These are phyloP conservation scores for Heliconius cydno DNA, from an alignment of 2,888 invertebrate species.

Conservation along the genomic window DNA sequence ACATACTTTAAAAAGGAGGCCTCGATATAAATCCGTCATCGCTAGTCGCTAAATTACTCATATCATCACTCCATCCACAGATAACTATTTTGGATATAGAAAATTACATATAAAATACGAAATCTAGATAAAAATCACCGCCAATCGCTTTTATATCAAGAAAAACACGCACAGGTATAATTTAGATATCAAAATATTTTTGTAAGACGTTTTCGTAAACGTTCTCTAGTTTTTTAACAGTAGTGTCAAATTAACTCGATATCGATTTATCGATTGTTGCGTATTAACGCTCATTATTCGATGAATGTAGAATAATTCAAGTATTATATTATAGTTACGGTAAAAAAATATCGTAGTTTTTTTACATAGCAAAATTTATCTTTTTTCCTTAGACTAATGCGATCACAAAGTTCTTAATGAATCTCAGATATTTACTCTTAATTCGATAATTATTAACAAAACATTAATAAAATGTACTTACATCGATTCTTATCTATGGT, in stretches of 20 bases:
- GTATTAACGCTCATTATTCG: slow-evolving; percentile 32
- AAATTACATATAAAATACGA: slow-evolving; percentile 32
- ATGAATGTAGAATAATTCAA: slow-evolving; percentile 32
- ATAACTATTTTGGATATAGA: slow-evolving; percentile 51
- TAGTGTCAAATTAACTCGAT: slow-evolving; percentile 45
- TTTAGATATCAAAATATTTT: slow-evolving; percentile 66
- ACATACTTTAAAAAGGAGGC: slow-evolving; percentile 29
- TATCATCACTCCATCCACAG: slow-evolving; percentile 76
- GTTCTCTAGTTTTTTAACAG: slow-evolving; percentile 36
- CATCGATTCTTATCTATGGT: background rate
- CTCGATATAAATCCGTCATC: slow-evolving; percentile 49
- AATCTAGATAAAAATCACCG: slow-evolving; percentile 40
- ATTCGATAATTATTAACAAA: slow-evolving; percentile 2
- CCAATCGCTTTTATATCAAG: slow-evolving; percentile 45
- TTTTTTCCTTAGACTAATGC: slow-evolving; percentile 13
- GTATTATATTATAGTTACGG: slow-evolving; percentile 26
- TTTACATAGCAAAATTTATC: slow-evolving; percentile 34
- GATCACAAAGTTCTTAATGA: slow-evolving; percentile 15
- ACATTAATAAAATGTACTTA: background rate
- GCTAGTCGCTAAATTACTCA: slow-evolving; percentile 57
- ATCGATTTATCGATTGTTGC: slow-evolving; percentile 30
- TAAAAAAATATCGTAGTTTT: slow-evolving; percentile 29
- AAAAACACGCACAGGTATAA: slow-evolving; percentile 72
- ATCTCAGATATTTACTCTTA: slow-evolving; percentile 33
- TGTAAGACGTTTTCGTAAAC: slow-evolving; percentile 49